A percentile compares a stretch with the other conserved stretches of the same genome.
Conservation (phyloP, 2,797 vertebrate genomes). For the Enteromius unitaeniatus region DNA sequence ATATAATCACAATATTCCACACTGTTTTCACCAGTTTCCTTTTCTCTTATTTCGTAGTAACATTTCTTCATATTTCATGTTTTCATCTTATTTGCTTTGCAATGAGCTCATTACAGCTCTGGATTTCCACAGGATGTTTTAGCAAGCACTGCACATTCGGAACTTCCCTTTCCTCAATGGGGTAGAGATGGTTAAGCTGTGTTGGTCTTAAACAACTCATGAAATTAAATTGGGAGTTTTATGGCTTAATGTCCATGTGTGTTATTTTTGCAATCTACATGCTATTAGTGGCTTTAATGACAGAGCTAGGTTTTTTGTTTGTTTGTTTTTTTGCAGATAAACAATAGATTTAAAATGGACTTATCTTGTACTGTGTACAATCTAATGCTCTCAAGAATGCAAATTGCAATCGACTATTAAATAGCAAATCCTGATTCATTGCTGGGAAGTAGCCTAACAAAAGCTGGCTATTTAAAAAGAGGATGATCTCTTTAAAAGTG, state of each 20-base stretch:
- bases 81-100: slow-evolving; percentile 4
- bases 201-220: neutral
- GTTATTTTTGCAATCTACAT: neutral
- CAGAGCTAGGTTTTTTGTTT: neutral
- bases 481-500: neutral
- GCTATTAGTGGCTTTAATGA: neutral
- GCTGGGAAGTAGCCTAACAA: neutral
- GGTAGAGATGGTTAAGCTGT: neutral
- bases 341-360: neutral
- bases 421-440: neutral
- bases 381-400: neutral
- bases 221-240: neutral
- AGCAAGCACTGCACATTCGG: neutral
- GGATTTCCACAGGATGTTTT: neutral
- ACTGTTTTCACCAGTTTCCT: neutral
- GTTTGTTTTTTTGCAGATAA: neutral
- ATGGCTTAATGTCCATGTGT: neutral
- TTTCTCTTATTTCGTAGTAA: neutral
- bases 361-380: neutral
- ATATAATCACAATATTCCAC: neutral
- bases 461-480: neutral
- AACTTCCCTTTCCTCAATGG: neutral
- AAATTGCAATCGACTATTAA: neutral
- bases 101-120: slow-evolving; percentile 5
- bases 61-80: neutral